Percentiles rank a stretch among this genome's conserved stretches.
These are phyloP conservation scores for Microdon myrmicae DNA, from an alignment of 2,888 invertebrate genomes.

Conservation along the genomic window DNA sequence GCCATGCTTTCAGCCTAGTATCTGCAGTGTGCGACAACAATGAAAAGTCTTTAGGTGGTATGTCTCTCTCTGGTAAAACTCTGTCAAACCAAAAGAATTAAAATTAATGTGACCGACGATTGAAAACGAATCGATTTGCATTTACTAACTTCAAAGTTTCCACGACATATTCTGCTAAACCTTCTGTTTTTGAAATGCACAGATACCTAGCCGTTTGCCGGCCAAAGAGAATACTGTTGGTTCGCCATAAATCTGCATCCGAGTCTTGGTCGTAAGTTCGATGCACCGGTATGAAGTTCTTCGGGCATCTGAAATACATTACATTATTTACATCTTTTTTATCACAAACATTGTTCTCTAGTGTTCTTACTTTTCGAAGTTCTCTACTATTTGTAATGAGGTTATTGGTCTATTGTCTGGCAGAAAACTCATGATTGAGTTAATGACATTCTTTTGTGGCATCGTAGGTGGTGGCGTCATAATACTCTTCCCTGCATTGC, in stretches of 20 bases:
- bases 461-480: conserved; percentile 40
- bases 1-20: conserved; percentile 83
- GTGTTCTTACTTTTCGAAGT: conserved; percentile 70
- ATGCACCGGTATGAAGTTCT: conserved; percentile 79
- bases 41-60: conserved; percentile 87
- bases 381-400: conserved; percentile 78
- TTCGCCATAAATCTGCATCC: conserved; percentile 93
- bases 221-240: conserved; percentile 76
- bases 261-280: conserved; percentile 92
- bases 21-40: conserved; percentile 87
- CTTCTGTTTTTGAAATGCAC: conserved; percentile 91
- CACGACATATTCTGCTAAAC: conserved; percentile 77
- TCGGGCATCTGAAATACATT: conserved; percentile 71
- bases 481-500: no score
- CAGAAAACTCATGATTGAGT: conserved; percentile 68
- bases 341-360: neutral
- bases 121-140: no score
- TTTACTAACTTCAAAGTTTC: conserved; percentile 68
- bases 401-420: conserved; percentile 92
- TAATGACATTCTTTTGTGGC: conserved; percentile 64
- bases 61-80: conserved; percentile 86
- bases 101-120: neutral
- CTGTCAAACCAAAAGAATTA: conserved; percentile 59
- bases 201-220: conserved; percentile 87
- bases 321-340: no score